A percentile compares a stretch with the other conserved stretches of the same genome.
phyloP scores from a whole-genome alignment of 2,888 invertebrate genomes.

The Anoplius nigerrimus region DNA sequence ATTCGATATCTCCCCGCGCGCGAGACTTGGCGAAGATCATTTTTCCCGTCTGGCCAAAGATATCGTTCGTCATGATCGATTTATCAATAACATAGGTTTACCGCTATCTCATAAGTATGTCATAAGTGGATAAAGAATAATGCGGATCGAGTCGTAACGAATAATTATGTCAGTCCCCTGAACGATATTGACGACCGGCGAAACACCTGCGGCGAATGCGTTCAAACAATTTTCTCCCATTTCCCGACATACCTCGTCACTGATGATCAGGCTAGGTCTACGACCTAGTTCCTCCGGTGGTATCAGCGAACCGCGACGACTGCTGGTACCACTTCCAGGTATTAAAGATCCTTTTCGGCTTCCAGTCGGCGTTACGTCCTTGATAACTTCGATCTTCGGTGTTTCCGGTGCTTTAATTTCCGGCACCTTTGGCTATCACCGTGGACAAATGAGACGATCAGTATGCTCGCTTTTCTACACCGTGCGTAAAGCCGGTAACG shows the following conservation, averaged over 20 bases:
- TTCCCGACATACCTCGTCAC: slow-evolving; percentile 89
- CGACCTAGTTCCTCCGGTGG: slow-evolving; percentile 92
- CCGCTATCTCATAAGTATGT: too few species aligned
- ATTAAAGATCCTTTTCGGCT: slow-evolving; percentile 86
- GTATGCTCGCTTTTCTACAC: slow-evolving; percentile 7
- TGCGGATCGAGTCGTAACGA: slow-evolving; percentile 18
- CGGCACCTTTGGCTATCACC: slow-evolving; percentile 73
- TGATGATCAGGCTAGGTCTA: slow-evolving; percentile 92
- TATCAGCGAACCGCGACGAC: slow-evolving; percentile 90
- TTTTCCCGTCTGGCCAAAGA: background rate
- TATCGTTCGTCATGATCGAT: too few species aligned
- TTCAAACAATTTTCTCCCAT: background rate
- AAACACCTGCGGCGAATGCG: slow-evolving; percentile 38
- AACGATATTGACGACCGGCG: slow-evolving; percentile 18
- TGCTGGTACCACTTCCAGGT: slow-evolving; percentile 80
- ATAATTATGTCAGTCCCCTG: slow-evolving; percentile 20
- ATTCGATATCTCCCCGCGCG: background rate
- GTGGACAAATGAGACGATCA: slow-evolving; percentile 15
- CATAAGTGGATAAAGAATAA: background rate
- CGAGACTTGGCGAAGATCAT: too few species aligned
- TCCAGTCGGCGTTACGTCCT: slow-evolving; percentile 85
- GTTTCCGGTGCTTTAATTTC: slow-evolving; percentile 81
- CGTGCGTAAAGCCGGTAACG: background rate
- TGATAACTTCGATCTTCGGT: slow-evolving; percentile 91
- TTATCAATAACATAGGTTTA: too few species aligned